Conservation (phyloP, 2,113 vertebrate species). For the Ahaetulla prasina region DNA sequence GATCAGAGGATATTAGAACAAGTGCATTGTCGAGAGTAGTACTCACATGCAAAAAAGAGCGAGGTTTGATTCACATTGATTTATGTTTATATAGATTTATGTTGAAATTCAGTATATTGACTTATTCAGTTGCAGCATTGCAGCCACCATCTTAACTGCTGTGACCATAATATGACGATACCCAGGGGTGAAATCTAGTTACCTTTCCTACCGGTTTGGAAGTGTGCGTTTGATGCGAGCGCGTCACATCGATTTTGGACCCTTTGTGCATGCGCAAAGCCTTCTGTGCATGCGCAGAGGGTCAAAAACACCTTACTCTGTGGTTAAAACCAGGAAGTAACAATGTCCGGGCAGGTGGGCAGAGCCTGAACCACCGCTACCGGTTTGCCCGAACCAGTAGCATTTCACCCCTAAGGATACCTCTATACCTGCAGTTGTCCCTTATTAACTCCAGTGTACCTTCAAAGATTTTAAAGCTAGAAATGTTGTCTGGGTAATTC, state of each 20-base stretch:
- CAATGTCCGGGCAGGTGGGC: too few species aligned
- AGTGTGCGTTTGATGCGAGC: rapidly evolving
- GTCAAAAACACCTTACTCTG: too few species aligned
- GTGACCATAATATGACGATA: not conserved
- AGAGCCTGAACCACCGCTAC: too few species aligned
- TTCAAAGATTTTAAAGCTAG: not conserved
- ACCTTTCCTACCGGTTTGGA: too few species aligned
- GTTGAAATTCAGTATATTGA: not conserved
- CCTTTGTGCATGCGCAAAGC: too few species aligned
- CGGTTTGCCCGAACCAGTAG: too few species aligned
- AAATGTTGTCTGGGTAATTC: too few species aligned
- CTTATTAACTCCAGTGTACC: not conserved
- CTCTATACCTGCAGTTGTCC: not conserved
- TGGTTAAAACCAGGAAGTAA: too few species aligned
- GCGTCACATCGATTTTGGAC: too few species aligned
- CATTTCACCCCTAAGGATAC: not conserved
- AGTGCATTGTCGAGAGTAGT: not conserved
- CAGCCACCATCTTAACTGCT: not conserved
- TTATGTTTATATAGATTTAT: not conserved
- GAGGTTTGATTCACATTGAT: not conserved
- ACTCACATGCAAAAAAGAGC: not conserved
- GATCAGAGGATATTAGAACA: not conserved
- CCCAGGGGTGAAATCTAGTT: too few species aligned
- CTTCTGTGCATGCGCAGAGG: too few species aligned
- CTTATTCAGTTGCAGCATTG: not conserved